Evolutionary conservation across 2,113 vertebrate species (phyloP).

Genomic region (Sula dactylatra): DNA sequence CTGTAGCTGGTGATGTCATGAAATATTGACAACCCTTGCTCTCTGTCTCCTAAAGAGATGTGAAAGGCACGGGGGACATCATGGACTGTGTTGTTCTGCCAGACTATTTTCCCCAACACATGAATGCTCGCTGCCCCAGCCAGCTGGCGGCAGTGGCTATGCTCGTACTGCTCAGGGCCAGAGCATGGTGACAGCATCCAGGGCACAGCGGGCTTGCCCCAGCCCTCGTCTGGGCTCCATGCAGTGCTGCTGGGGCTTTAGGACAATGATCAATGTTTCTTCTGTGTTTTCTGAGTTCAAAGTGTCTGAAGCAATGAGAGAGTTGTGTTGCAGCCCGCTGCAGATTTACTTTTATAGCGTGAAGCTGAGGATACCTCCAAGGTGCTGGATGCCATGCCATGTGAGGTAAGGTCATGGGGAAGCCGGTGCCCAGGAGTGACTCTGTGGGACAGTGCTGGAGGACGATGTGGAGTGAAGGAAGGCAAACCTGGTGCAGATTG

Average conservation of each 20-base stretch:
- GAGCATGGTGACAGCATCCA: neutral
- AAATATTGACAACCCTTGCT: neutral
- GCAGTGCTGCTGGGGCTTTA: neutral
- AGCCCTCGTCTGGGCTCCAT: neutral
- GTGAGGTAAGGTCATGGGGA: neutral
- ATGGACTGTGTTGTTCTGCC: neutral
- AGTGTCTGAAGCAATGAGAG: neutral
- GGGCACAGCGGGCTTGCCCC: neutral
- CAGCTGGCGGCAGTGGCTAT: neutral
- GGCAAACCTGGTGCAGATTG: neutral
- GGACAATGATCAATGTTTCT: neutral
- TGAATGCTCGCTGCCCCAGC: neutral
- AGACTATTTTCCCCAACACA: neutral
- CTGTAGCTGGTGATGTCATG: neutral
- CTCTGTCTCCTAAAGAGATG: neutral
- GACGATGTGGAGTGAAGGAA: neutral
- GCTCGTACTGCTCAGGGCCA: neutral
- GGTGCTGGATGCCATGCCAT: fast-evolving
- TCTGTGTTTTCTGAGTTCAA: neutral
- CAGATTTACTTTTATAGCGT: neutral
- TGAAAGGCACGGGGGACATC: neutral
- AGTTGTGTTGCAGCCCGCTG: fast-evolving
- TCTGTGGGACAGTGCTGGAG: neutral
- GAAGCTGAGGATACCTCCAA: neutral
- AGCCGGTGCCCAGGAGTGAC: neutral